Evolutionary conservation across 2,113 vertebrate species (phyloP).

Genomic region (Bettongia penicillata): DNA sequence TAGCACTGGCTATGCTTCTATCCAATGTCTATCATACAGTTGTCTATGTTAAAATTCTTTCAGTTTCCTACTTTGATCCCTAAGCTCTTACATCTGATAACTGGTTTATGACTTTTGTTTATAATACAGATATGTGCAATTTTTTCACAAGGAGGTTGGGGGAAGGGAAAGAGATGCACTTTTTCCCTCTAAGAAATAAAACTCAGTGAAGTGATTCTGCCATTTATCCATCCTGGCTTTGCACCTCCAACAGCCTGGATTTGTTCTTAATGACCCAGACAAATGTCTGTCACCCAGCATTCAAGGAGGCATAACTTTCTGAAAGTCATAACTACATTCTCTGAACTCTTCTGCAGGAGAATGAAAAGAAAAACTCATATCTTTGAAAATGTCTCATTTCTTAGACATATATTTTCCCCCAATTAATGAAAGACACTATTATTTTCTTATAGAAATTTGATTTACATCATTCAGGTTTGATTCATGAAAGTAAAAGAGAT

Average conservation of each 20-base stretch:
- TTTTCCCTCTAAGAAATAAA: conserved; percentile 32
- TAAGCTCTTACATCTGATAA: conserved; percentile 27
- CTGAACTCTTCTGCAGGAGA: conserved; percentile 24
- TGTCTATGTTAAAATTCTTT: conserved; percentile 16
- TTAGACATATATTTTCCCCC: conserved; percentile 5
- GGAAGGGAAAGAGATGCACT: background rate
- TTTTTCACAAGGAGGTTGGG: conserved; percentile 23
- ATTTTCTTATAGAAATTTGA: conserved; percentile 44
- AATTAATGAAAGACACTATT: conserved; percentile 12
- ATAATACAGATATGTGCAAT: conserved; percentile 36
- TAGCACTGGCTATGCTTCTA: background rate
- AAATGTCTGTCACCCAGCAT: conserved; percentile 65
- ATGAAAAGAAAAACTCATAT: background rate
- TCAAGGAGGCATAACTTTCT: conserved; percentile 61
- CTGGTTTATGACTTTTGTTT: conserved; percentile 19
- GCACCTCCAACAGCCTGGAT: conserved; percentile 66
- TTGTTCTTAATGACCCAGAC: conserved; percentile 71
- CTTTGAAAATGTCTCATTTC: conserved; percentile 44
- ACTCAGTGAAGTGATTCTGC: conserved; percentile 65
- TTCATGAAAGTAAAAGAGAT: conserved; percentile 55
- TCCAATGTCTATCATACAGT: background rate
- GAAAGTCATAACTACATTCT: conserved; percentile 63
- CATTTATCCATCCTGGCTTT: conserved; percentile 61
- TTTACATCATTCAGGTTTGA: conserved; percentile 35
- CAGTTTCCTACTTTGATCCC: conserved; percentile 20